Evolutionary conservation across 2,797 vertebrate genomes (phyloP).

Genomic region (Glossophaga mutica): DNA sequence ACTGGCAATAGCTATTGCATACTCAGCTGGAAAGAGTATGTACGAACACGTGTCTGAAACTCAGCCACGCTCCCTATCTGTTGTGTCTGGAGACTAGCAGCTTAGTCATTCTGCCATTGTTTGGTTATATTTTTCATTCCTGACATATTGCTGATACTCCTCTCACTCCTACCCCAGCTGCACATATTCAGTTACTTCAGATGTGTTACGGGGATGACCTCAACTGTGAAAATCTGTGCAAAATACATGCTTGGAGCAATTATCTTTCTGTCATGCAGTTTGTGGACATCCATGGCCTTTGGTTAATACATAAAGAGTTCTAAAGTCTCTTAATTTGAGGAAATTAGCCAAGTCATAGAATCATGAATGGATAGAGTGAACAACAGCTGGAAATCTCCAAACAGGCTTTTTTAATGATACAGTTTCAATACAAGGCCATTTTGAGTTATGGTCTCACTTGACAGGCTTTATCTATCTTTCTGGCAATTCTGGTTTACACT

Average conservation of each 20-base stretch:
- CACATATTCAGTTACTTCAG: background rate
- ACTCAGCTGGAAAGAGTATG: slow-evolving; percentile 1
- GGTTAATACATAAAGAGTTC: background rate
- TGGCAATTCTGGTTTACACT: slow-evolving; percentile 65
- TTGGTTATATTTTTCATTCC: slow-evolving; percentile 30
- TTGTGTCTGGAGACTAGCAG: slow-evolving; percentile 14
- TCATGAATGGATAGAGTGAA: background rate
- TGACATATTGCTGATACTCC: background rate
- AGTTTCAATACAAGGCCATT: background rate
- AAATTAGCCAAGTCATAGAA: background rate
- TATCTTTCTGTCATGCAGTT: background rate
- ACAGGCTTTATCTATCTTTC: slow-evolving; percentile 17
- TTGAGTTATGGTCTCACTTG: background rate
- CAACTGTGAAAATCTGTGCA: background rate
- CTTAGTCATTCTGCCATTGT: slow-evolving; percentile 44
- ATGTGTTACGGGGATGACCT: background rate
- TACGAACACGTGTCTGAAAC: slow-evolving; percentile 22
- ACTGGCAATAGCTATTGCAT: slow-evolving; percentile 11
- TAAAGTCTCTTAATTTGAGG: background rate
- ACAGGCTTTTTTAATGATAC: background rate
- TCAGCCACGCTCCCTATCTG: background rate
- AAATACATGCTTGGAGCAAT: background rate
- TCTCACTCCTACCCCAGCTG: background rate
- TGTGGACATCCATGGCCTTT: background rate
- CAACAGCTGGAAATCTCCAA: background rate